A percentile compares a stretch with the other conserved stretches of the same genome.
Evolutionary conservation across 2,797 vertebrate genomes (phyloP).

Genomic region (Peromyscus nudipes): DNA sequence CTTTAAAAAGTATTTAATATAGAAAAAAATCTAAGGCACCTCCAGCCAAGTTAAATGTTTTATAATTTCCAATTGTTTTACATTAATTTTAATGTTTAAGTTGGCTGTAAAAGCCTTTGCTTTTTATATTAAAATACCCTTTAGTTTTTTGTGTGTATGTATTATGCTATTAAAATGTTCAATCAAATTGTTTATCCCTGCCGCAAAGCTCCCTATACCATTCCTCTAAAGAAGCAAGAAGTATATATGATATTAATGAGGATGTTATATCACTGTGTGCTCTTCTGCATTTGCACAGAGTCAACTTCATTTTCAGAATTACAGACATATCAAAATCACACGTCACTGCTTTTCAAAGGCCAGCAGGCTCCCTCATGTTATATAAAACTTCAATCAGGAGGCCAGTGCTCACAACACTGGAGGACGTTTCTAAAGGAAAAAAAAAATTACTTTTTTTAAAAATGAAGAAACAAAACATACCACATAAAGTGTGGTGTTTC

Average conservation of each 20-base stretch:
- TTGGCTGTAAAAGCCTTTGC: not conserved
- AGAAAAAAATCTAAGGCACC: conserved; percentile 58
- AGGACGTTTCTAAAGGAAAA: conserved; percentile 62
- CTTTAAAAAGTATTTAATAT: conserved; percentile 53
- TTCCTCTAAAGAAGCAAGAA: conserved; percentile 48
- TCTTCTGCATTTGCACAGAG: conserved; percentile 27
- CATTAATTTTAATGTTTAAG: conserved; percentile 65
- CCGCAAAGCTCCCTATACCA: not conserved
- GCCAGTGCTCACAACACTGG: conserved; percentile 63
- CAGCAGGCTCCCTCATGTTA: conserved; percentile 33
- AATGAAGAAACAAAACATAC: conserved; percentile 22
- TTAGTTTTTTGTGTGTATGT: conserved; percentile 57
- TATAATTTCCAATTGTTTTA: conserved; percentile 40
- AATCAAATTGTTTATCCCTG: not conserved
- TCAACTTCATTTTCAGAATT: conserved; percentile 72
- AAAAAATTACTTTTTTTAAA: conserved; percentile 19
- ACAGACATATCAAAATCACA: conserved; percentile 58
- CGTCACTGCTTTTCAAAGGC: conserved; percentile 6
- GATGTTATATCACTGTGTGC: not conserved
- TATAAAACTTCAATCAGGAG: conserved; percentile 64
- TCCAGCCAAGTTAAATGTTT: conserved; percentile 47
- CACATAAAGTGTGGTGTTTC: not conserved
- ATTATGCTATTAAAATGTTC: conserved; percentile 55
- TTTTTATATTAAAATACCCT: conserved; percentile 5
- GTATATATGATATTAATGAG: not conserved